A percentile compares a stretch with the other conserved stretches of the same genome.
Evolutionary conservation across 2,797 vertebrate species (phyloP).

Genomic region (Sebastes flavidus): DNA sequence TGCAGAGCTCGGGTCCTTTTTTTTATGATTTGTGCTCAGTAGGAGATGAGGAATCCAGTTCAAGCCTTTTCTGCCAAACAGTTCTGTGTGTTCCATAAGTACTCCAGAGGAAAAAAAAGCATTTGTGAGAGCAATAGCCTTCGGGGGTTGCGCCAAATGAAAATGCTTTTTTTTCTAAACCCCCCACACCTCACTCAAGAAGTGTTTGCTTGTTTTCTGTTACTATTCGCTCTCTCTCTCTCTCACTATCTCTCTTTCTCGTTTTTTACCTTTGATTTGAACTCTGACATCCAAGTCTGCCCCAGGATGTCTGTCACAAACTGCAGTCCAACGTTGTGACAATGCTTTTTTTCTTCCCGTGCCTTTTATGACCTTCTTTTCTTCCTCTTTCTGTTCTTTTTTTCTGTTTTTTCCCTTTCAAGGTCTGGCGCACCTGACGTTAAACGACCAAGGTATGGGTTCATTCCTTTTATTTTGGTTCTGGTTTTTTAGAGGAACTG

Average conservation of each 20-base stretch:
- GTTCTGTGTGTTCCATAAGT: slow-evolving; percentile 89
- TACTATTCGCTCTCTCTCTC: slow-evolving; percentile 40
- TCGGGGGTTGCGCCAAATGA: slow-evolving; percentile 84
- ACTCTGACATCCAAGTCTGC: slow-evolving; percentile 87
- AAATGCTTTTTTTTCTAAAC: slow-evolving; percentile 87
- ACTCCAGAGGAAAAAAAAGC: slow-evolving; percentile 87
- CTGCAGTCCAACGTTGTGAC: slow-evolving; percentile 91
- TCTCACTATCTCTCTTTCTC: slow-evolving; percentile 41
- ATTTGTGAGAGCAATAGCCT: slow-evolving; percentile 87
- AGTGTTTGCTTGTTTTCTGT: slow-evolving; percentile 84
- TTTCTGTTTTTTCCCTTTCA: slow-evolving; percentile 89
- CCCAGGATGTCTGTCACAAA: slow-evolving; percentile 91
- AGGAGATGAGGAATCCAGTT: slow-evolving; percentile 46
- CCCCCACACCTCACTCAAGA: slow-evolving; percentile 85
- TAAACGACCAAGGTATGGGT: slow-evolving; percentile 98
- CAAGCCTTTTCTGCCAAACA: slow-evolving; percentile 84
- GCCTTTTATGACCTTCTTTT: slow-evolving; percentile 87
- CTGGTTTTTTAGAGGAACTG: slow-evolving; percentile 62
- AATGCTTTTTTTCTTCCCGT: slow-evolving; percentile 88
- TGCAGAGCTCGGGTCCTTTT: slow-evolving; percentile 21
- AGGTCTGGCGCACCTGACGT: slow-evolving; percentile 99
- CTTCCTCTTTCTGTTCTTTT: slow-evolving; percentile 87
- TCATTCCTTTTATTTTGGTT: slow-evolving; percentile 80
- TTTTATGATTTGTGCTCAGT: slow-evolving; percentile 36
- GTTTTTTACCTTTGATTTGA: slow-evolving; percentile 82